Evolutionary conservation across 2,888 invertebrate genomes (phyloP).

Genomic region (Amphipoea lucens): DNA sequence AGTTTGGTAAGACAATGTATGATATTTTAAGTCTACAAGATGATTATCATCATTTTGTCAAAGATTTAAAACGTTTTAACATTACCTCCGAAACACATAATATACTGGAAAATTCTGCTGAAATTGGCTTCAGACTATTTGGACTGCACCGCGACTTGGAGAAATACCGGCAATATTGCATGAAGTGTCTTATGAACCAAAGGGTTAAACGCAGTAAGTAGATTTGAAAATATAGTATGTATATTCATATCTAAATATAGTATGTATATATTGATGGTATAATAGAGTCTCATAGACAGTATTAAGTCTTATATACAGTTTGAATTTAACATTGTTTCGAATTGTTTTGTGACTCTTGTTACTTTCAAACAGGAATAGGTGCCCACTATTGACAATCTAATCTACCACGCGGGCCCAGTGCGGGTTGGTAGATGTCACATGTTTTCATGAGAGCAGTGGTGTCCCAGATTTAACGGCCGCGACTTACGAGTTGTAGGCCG

Average conservation of each 20-base stretch:
- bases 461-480: no score
- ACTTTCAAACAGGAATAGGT: neutral
- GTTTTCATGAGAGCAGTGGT: no score
- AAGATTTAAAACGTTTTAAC: conserved; percentile 44
- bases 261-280: neutral
- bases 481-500: no score
- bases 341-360: neutral
- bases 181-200: conserved; percentile 50
- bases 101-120: conserved; percentile 30
- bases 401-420: no score
- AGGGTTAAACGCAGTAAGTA: conserved; percentile 37
- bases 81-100: conserved; percentile 5
- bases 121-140: conserved; percentile 32
- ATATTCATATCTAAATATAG: no score
- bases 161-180: conserved; percentile 68
- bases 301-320: neutral
- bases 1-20: conserved; percentile 73
- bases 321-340: neutral
- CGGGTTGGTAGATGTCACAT: no score
- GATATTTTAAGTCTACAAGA: conserved; percentile 74
- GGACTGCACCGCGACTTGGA: conserved; percentile 57
- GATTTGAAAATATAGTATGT: neutral
- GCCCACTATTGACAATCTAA: neutral
- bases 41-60: conserved; percentile 68
- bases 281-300: neutral